Base-by-base conservation (phyloP, 1,140 invertebrate species). In the Drosophila pruinosa region DNA sequence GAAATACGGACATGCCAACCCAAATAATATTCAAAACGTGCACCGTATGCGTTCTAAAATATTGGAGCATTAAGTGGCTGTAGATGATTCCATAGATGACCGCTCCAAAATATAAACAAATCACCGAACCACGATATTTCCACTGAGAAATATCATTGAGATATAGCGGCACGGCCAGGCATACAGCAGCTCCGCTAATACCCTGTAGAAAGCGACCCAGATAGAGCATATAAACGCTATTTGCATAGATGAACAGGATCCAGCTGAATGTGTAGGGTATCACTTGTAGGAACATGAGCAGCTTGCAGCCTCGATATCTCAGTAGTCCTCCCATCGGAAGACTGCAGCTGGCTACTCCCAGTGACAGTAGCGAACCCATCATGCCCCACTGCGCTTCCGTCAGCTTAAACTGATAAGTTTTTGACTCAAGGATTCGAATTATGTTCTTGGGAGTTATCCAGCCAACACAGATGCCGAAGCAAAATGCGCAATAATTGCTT, bases 61-160 rank as follows among this genome's bases (percentile, higher is more conserved):
- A 74, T 91, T 91, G 69, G 6, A 81, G 78, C 58, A 95, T 59
- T 0, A 92, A 54, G 67, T 95, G 95, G 2, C 93, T 92, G 1
- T 93, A 64, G 1, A 95, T 70, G 26, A 96, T 94, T 1, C 95
- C 95, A 5, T 93, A 75, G 0, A 93, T 93, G 3, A 95, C 1
- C 95, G 65, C 52, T 1, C 96, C 92, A 72, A 95, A 95, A 58
- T 95, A 95, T 38, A 94, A 93, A 2, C 94, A 93, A 0, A 95
- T 95, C 4, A 96, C 89, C 6, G 92, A 92, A 0, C 96, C 96
- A 4, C 96, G 92, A 24, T 95, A 93, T 1, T 92, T 89, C 31
- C 92, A 93, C 67, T 95, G 93, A 0, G 94, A 92, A 8, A 95
- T 95, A 91, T 97, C 96, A 2, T 93, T 93, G 0, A 94, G 94